Evolutionary conservation across 2,113 vertebrate species (phyloP), one percentile per base, ranked within the genome.

Genomic region (Theropithecus gelada): DNA sequence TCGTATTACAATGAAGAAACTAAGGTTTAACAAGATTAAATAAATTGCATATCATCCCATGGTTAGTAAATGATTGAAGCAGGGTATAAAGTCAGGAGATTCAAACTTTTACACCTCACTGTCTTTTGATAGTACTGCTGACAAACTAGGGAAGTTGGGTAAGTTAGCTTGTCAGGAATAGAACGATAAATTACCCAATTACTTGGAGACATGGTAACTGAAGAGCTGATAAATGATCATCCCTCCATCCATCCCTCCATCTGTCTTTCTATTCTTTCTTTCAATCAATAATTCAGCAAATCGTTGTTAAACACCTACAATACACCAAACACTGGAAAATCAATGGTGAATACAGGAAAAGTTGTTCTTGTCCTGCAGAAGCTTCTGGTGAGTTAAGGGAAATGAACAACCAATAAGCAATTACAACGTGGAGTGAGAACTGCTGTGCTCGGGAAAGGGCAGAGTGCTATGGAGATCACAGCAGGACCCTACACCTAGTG

Each of bases 121-220:
- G 40, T 59, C 75, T 93, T 88, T 92, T 48, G 50, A 84, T 12
- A 66, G 27, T 32, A 48, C 82, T 94, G 23, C 32, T 61, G 75
- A 72, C 35, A 85, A 66, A 76, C 27, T 38, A 70, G 38, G 52
- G 10, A 66, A 88, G 25, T 75, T 38, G 40, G 68, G 17, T 40
- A 43, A 79, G 64, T 85, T 88, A 83, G 79, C 25, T 93, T 95
- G n/a, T 87, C 83, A 88, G 88, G 55, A 92, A 81, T 38, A n/a
- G 72, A 88, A 88, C 73, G 59, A 59, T 17, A 81, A 80, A 57
- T 93, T 35, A 59, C 61, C 50, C 73, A 52, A 80, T 88, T 90
- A 73, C 59, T 66, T 76, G 89, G 79, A 96, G 55, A 90, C 6
- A 52, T 27, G 4, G 3, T 76, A 78, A 82, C 57, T 50, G 18